Evolutionary conservation across 2,797 vertebrate genomes (phyloP), one percentile per base, ranked within the genome.

Genomic region (Megaceryle alcyon): DNA sequence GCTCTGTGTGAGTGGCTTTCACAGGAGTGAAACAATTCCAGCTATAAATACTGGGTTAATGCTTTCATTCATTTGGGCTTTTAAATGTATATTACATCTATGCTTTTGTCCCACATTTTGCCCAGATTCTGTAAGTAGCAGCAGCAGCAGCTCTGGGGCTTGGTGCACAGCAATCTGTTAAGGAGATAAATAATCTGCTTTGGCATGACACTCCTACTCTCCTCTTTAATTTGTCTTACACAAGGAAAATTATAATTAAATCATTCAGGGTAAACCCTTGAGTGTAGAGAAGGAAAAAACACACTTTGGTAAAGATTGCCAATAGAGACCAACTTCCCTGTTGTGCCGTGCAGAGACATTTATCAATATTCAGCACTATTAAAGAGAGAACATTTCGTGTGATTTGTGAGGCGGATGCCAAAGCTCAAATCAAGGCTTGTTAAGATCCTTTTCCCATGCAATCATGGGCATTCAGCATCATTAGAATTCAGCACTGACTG

Each of bases 141-240:
- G 97, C 98, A 97, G 98, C 98, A 97, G 97, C 98, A 98, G 98
- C 99, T 99, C 98, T 97, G 98, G 99, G 99, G 97, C 98, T 98
- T 98, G 98, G 98, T 98, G 98, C 98, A 95, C 97, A 97, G 98
- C 98, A 99, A 98, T 99, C 98, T 99, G 98, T 99, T 99, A 98
- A 98, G 97, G 98, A 99, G 98, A 99, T 98, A 99, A 99, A 99
- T 99, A 98, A 99, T 99, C 98, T 98, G 98, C 98, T 99, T 98
- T 98, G 98, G 98, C 98, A 98, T 98, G 97, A 98, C 98, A 98
- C 98, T 98, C 98, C 98, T 98, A 98, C 98, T 98, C 98, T 98
- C 97, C 98, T 98, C 98, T 99, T 99, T 99, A 99, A 99, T 99
- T 99, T 99, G 98, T 99, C 98, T 99, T 98, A 98, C 98, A 99